Base-by-base conservation (phyloP, 2,797 vertebrate species). In the Syngnathus rostellatus region DNA sequence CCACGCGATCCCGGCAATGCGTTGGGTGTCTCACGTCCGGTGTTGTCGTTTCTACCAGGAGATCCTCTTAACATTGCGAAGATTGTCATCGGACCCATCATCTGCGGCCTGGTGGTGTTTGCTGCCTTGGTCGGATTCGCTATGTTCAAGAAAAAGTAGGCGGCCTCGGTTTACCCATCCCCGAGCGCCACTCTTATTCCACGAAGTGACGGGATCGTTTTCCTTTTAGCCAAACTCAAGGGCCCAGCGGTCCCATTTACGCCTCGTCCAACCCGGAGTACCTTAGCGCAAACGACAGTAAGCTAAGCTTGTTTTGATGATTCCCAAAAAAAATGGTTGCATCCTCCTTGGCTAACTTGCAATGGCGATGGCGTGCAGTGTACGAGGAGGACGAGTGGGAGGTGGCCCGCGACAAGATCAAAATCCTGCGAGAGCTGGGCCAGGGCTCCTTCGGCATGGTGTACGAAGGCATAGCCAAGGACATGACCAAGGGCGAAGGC, bases 381-480 rank as follows among this genome's bases (percentile, higher is more conserved):
- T 98, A 98, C 0, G 93, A 97, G 78, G 94, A 94, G 0, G 96
- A 99, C 0, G 96, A 98, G 59, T 99, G 97, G 97, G 97, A 98
- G 81, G 95, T 99, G 53, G 83, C 89, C 0, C 91, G 96, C 23
- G 97, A 98, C 2, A 98, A 96, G 88, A 95, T 99, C 79, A 79
- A 68, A 5, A 92, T 99, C 12, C 85, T 97, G 51, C 85, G 92
- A 8, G 96, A 99, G 86, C 88, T 98, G 83, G 97, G 97, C 0
- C 97, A 98, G 81, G 97, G 97, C 75, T 97, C 96, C 70, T 99
- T 99, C 0, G 97, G 97, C 53, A 99, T 99, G 97, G 97, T 99
- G 9, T 99, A 99, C 0, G 95, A 99, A 71, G 97, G 96, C 5
- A 92, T 93, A 0, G 95, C 95, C 77, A 94, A 90, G 83, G 97